A percentile compares a stretch with the other conserved stretches of the same genome.
Evolutionary conservation across 2,888 invertebrate species (phyloP).

Genomic region (Exephanes ischioxanthus): DNA sequence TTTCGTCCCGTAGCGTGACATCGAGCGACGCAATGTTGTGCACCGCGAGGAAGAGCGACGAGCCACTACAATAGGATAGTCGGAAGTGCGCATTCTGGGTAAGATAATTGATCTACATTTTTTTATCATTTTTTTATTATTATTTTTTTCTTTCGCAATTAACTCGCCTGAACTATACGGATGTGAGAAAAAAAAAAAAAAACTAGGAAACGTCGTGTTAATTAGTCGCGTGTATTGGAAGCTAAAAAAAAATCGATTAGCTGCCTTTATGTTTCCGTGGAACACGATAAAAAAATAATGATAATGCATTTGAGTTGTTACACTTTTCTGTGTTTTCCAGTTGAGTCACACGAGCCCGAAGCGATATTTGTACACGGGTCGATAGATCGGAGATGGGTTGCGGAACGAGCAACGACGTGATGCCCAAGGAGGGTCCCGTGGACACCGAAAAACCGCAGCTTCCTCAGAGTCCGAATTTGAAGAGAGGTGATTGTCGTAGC

Average conservation of each 20-base stretch:
- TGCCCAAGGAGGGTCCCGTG: constrained; percentile 63
- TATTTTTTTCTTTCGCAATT: neutral
- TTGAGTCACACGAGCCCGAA: constrained; percentile 36
- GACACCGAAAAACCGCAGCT: constrained; percentile 65
- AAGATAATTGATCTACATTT: neutral
- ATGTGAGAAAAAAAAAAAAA: no score
- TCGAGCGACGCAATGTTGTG: constrained; percentile 26
- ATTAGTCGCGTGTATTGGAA: constrained; percentile 1
- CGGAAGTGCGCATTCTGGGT: constrained; percentile 1
- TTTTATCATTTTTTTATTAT: neutral
- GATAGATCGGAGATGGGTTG: constrained; percentile 70
- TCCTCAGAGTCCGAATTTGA: constrained; percentile 59
- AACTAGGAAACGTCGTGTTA: neutral
- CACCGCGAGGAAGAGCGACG: neutral
- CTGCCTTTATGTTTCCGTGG: constrained; percentile 33
- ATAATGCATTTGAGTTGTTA: constrained; percentile 14
- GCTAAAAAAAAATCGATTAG: constrained; percentile 58
- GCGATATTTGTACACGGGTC: neutral
- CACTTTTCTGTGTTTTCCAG: neutral
- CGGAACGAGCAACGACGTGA: constrained; percentile 73
- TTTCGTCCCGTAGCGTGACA: constrained; percentile 42
- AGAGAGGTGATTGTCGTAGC: constrained; percentile 36
- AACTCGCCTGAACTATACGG: no score
- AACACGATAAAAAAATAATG: constrained; percentile 32
- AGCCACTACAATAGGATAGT: neutral